Base-by-base conservation (phyloP, 1,140 invertebrate species). In the Sminthurinus signatus region DNA sequence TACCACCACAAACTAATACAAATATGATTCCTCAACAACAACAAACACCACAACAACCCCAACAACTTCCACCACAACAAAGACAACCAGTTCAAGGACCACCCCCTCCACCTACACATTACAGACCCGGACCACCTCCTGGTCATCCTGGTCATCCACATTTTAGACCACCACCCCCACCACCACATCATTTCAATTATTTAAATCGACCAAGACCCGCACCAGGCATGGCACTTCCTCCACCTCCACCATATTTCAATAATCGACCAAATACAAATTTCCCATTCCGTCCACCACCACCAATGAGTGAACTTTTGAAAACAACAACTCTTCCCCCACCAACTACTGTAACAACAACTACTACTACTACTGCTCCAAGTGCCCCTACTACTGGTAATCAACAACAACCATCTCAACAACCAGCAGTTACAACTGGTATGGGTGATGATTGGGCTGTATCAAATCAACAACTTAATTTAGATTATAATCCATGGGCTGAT, bases 221-320 rank as follows among this genome's bases (percentile, higher is more conserved):
- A 15, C 15, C 15, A 5, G n/a, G n/a, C n/a, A 3, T 12, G 4
- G 2, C 19, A 25, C 8, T 15, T 8, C 23, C 3, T 28, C 54
- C 54, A 36, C 54, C 54, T 5, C 54, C 54, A n/a, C 54, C 54
- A 21, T 56, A 39, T 28, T 56, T 56, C 23, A 56, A 56, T 27
- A 36, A 56, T 27, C 23, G 61, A 46, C 61, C 61, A 8, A 63
- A 63, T n/a, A 21, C 31, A 2, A 42, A 31, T 25, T 63, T 63
- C 27, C 61, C 61, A 0, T 54, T 63, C 39, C 23, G 61, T 10
- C 61, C 61, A 2, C 61, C 50, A 5, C 61, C 61, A 1, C 61
- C 61, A 0, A 54, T 63, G 25, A 55, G 54, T 36, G 54, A 63
- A 63, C 28, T 63, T n/a, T 46, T 63, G n/a, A 51, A 29, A 27